A percentile compares a stretch with the other conserved stretches of the same genome.
These are phyloP conservation scores for Panthera uncia DNA, from an alignment of 2,113 vertebrate genomes.

Conservation along the genomic window DNA sequence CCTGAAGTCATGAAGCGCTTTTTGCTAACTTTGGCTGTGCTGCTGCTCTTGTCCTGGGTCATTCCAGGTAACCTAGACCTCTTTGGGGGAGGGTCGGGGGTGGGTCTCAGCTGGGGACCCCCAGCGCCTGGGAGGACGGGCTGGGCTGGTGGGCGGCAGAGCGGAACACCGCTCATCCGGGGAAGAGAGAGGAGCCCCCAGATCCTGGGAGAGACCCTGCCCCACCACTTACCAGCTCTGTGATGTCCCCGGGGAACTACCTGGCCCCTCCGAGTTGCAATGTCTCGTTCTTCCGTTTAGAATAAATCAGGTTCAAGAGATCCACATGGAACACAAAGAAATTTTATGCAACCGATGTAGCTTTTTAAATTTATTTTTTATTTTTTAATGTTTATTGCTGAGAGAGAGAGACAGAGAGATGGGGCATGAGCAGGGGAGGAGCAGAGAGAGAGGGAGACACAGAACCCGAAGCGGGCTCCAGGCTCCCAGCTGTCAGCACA, in stretches of 20 bases:
- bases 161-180: not conserved
- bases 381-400: too few relatives aligned
- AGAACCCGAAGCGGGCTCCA: too few relatives aligned
- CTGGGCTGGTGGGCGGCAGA: not conserved
- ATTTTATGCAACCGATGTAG: not conserved
- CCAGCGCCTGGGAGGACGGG: not conserved
- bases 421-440: too few relatives aligned
- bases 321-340: not conserved
- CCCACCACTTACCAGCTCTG: not conserved
- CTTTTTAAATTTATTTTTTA: not conserved
- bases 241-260: not conserved
- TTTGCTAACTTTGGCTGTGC: not conserved
- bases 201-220: not conserved
- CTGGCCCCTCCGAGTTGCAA: not conserved
- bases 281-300: not conserved
- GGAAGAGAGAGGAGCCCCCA: not conserved
- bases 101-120: not conserved
- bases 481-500: too few relatives aligned
- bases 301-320: not conserved
- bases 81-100: not conserved
- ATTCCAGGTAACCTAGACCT: conserved; percentile 55
- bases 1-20: not conserved
- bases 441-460: too few relatives aligned
- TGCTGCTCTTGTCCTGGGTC: conserved; percentile 25
- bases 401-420: too few relatives aligned